Base-by-base conservation (phyloP, 2,797 vertebrate species). In the Pogoniulus pusillus region DNA sequence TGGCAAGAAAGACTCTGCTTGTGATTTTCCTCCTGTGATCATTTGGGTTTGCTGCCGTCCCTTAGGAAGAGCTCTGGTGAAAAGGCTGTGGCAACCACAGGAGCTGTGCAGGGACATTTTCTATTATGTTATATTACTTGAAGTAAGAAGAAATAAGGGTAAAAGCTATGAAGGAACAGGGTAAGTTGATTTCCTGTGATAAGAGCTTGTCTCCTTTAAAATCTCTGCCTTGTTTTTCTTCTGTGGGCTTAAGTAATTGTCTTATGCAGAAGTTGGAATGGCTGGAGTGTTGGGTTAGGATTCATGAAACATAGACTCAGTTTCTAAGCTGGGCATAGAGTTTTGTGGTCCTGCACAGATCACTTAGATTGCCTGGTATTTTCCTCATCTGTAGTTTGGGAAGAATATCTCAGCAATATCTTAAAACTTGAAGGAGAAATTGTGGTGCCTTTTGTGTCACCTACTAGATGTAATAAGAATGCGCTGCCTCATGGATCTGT, bases 131-230 rank as follows among this genome's bases (percentile, higher is more conserved):
- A 47, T 17, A 15, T 41, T 41, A n/a, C 47, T 88, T 55, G 41
- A 27, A 65, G 58, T 63, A 75, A 93, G 64, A 85, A 60, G 57
- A 71, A 12, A 2, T 34, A 55, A 82, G n/a, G 55, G 81, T 51
- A 75, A 75, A 63, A 82, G 16, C 51, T 51, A 39, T 92, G 89
- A 93, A 64, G 47, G 78, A 95, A 34, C 17, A 84, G 16, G 30
- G 34, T 71, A 85, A 89, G 35, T 74, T 75, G 0, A 74, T 86
- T 82, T 82, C 34, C 30, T 65, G 37, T 70, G 7, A 3, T 9
- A 47, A 74, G 13, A 82, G 3, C 18, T 64, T 49, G 4, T 68
- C 39, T 57, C 29, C n/a, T 87, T 76, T 54, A 58, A 85, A 86
- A 7, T 71, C 18, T 68, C 7, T 39, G 8, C 15, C 9, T 12